Evolutionary conservation across 2,888 invertebrate genomes (phyloP).

Genomic region (Xylophagus ater): DNA sequence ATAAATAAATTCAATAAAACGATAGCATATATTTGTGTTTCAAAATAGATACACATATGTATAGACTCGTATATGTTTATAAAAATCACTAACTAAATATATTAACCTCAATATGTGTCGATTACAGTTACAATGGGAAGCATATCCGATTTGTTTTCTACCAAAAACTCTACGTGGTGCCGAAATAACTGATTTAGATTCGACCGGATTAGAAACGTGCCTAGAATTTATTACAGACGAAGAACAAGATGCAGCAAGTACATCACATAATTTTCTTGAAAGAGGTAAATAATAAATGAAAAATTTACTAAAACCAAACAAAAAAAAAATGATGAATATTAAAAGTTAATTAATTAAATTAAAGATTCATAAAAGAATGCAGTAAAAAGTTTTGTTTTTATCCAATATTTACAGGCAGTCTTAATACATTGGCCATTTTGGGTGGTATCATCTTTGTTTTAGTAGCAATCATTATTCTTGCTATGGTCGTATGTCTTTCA

Average conservation of each 20-base stretch:
- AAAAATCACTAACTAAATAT: neutral
- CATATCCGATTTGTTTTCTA: conserved; percentile 38
- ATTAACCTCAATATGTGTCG: neutral
- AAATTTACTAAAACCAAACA: no score
- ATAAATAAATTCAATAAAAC: no score
- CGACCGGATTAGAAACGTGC: conserved; percentile 34
- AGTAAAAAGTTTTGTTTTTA: conserved; percentile 9
- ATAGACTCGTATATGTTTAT: no score
- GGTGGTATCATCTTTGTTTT: conserved; percentile 38
- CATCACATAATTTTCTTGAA: conserved; percentile 43
- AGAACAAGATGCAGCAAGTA: conserved; percentile 42
- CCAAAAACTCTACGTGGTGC: conserved; percentile 38
- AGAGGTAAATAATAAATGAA: conserved; percentile 43
- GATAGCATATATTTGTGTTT: no score
- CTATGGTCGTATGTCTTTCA: conserved; percentile 46
- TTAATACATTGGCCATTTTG: conserved; percentile 38
- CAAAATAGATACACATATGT: no score
- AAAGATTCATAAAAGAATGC: no score
- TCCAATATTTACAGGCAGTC: conserved; percentile 43
- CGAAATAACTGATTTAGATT: conserved; percentile 36
- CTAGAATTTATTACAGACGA: conserved; percentile 40
- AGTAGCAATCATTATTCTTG: conserved; percentile 34
- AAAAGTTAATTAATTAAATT: no score
- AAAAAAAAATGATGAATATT: no score
- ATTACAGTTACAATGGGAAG: conserved; percentile 36